phyloP scores from a whole-genome alignment of 2,113 vertebrate species.

The Todiramphus chloris region DNA sequence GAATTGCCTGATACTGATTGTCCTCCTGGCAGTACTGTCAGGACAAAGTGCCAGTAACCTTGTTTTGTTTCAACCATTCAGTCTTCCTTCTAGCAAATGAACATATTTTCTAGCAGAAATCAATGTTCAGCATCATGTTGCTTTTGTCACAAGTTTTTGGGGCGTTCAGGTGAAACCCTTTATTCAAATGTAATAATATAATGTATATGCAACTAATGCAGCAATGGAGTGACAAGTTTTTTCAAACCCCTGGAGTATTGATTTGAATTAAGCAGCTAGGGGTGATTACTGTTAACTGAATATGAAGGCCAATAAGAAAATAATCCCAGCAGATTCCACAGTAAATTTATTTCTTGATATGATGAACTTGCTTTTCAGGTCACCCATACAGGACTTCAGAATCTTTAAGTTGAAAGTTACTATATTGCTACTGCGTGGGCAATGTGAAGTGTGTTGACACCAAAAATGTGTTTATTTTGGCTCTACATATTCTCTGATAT shows the following conservation, averaged over 20 bases:
- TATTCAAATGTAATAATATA: not conserved
- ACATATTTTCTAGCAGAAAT: not conserved
- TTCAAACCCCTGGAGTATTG: not conserved
- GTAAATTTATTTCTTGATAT: conserved; percentile 11
- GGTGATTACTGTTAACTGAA: not conserved
- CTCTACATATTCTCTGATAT: conserved; percentile 24
- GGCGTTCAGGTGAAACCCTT: not conserved
- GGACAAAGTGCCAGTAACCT: not conserved
- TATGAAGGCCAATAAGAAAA: not conserved
- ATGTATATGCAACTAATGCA: not conserved
- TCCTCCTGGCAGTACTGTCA: conserved; percentile 26
- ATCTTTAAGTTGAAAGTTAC: conserved; percentile 29
- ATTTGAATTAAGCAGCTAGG: not conserved
- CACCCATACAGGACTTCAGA: not conserved
- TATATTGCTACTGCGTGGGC: not conserved
- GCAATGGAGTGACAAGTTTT: not conserved
- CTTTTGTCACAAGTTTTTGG: not conserved
- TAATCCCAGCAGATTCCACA: not conserved
- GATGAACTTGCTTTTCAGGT: conserved; percentile 39
- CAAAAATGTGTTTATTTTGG: conserved; percentile 63
- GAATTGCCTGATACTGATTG: conserved; percentile 9
- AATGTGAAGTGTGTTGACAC: not conserved
- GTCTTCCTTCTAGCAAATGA: not conserved
- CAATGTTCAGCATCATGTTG: not conserved
- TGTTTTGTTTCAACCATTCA: not conserved